Percentiles rank a stretch among this genome's conserved stretches.
phyloP scores from a whole-genome alignment of 2,797 vertebrate species.

The Halcyon badia region DNA sequence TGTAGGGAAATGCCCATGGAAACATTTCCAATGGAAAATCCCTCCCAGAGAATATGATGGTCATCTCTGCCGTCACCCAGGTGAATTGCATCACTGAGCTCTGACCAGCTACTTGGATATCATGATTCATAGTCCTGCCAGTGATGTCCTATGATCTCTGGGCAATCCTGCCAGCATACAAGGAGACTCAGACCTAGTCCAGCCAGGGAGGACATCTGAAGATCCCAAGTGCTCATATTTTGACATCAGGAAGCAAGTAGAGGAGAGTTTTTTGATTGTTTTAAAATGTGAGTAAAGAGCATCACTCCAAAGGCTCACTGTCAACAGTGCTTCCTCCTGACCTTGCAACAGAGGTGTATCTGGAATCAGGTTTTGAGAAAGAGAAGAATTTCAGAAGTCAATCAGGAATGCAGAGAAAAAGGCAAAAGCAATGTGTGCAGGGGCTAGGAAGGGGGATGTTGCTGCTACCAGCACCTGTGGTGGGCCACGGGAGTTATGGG shows the following conservation, averaged over 20 bases:
- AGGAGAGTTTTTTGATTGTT: neutral
- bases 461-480: accelerated
- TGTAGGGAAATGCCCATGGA: neutral
- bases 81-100: neutral
- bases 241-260: neutral
- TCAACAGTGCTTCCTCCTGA: neutral
- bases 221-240: neutral
- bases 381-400: neutral
- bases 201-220: neutral
- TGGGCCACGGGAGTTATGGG: neutral
- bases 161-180: accelerated
- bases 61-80: neutral
- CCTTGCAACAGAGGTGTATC: neutral
- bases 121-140: accelerated
- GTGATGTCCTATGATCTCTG: neutral
- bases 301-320: neutral
- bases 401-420: neutral
- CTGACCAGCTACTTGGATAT: neutral
- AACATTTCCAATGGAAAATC: neutral
- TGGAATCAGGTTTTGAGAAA: neutral
- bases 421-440: neutral
- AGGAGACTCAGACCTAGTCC: neutral
- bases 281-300: neutral
- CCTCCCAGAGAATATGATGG: neutral
- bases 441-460: neutral